Evolutionary conservation across 2,113 vertebrate genomes (phyloP).

Genomic region (Piaya cayana): DNA sequence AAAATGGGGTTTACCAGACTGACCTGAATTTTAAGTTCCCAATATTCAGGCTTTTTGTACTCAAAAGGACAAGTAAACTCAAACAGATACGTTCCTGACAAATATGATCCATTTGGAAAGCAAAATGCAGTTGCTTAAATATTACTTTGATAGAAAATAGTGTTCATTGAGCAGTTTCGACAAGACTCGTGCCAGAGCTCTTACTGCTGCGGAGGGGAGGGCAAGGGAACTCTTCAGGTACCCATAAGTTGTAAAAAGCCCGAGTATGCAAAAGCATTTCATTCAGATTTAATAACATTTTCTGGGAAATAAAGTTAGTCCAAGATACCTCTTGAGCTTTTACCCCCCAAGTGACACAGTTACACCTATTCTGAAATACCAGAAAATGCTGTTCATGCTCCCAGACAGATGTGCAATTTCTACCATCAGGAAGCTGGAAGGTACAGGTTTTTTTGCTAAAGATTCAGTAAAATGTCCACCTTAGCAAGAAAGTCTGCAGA

Average conservation of each 20-base stretch:
- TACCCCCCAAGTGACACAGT: background rate
- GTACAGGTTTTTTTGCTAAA: slow-evolving; percentile 17
- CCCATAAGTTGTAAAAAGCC: background rate
- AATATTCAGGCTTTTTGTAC: slow-evolving; percentile 14
- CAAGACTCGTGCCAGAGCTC: background rate
- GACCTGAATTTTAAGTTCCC: slow-evolving; percentile 35
- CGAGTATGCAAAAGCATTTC: background rate
- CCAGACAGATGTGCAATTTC: background rate
- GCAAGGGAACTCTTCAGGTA: background rate
- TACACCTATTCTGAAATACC: background rate
- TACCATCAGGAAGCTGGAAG: background rate
- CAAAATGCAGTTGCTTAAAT: slow-evolving; percentile 38
- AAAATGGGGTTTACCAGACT: slow-evolving; percentile 27
- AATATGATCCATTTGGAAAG: slow-evolving; percentile 42
- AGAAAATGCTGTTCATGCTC: background rate
- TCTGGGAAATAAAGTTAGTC: background rate
- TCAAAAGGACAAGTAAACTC: slow-evolving; percentile 38
- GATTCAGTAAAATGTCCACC: slow-evolving; percentile 36
- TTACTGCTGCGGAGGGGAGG: background rate
- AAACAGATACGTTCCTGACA: slow-evolving; percentile 39
- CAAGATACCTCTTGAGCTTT: background rate
- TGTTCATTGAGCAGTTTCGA: background rate
- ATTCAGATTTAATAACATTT: slow-evolving; percentile 28
- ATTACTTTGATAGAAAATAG: slow-evolving; percentile 19
- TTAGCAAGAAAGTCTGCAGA: slow-evolving; percentile 28